Evolutionary conservation across 2,888 invertebrate species (phyloP), one percentile per base, ranked within the genome.

Genomic region (Pollenia amentaria): DNA sequence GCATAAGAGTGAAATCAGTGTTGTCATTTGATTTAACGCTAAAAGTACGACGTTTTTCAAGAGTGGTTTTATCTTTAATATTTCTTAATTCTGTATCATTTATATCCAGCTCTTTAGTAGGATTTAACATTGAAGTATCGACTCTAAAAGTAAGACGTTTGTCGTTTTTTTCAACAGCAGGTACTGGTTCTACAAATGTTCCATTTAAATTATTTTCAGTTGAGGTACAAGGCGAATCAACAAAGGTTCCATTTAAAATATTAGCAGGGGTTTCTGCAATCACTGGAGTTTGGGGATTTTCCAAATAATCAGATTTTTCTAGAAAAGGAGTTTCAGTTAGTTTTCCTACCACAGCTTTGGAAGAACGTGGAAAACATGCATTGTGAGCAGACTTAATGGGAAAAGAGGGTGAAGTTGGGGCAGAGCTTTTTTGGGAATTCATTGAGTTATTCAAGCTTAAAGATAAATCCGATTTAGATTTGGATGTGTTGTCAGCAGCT

Each of bases 311-410:
- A 0, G 90, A 91, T 84, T 90, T 89, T 29, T 92, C 92, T 40
- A 92, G 57, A 79, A 89, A 91, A 8, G 83, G 40, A 73, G 89
- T 88, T 42, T 89, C 85, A 3, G 88, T 67, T 4, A 60, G 12
- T 11, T 85, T 79, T 21, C 89, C 90, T 1, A 65, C 65, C 1
- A 72, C 9, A 6, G 89, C 87, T 62, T 85, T 89, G 1, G 91
- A 90, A 0, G 92, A 90, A 16, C 88, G 90, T 14, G 92, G 92
- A 85, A 92, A 92, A n/a, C 89, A 88, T 7, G 69, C 79, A 38
- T 57, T 89, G 12, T 55, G 76, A 0, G 84, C 62, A 4, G 85
- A 72, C 69, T 89, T 91, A 0, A 90, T 62, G 0, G 92, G 92
- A 48, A 92, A 92, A 8, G 83, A 51, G 0, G 92, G 91, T 3